These are phyloP conservation scores for Drosophila infuscata DNA, from an alignment of 2,888 invertebrate genomes.

Conservation along the genomic window DNA sequence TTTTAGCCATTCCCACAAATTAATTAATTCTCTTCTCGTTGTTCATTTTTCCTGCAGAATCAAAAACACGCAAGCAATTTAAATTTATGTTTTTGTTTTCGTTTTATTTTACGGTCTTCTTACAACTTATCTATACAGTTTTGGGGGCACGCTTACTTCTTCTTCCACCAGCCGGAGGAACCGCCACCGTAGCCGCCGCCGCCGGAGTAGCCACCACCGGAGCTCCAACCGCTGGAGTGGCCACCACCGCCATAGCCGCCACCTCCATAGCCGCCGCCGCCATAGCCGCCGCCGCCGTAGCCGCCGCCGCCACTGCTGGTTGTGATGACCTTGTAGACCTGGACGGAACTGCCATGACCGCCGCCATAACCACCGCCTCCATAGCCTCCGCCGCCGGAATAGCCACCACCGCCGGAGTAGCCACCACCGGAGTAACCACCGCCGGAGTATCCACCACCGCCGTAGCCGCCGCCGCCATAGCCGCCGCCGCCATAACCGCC, in stretches of 20 bases:
- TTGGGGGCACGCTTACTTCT: slow-evolving; percentile 53
- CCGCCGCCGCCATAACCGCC: slow-evolving; percentile 43
- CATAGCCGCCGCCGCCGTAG: slow-evolving; percentile 20
- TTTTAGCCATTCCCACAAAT: neutral
- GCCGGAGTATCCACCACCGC: slow-evolving; percentile 31
- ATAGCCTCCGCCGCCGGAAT: slow-evolving; percentile 30
- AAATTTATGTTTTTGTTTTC: slow-evolving; percentile 7
- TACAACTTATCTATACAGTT: slow-evolving; percentile 7
- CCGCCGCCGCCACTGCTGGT: slow-evolving; percentile 24
- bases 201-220: neutral
- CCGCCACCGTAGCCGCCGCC: neutral
- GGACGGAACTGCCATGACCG: slow-evolving; percentile 29
- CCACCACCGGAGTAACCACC: slow-evolving; percentile 29
- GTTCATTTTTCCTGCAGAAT: slow-evolving; percentile 7
- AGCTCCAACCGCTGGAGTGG: neutral
- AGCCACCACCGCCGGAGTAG: slow-evolving; percentile 26
- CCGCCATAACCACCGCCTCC: slow-evolving; percentile 38
- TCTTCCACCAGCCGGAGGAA: slow-evolving; percentile 72
- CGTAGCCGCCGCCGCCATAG: slow-evolving; percentile 34
- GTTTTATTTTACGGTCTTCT: slow-evolving; percentile 25
- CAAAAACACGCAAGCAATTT: slow-evolving; percentile 32
- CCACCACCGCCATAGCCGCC: slow-evolving; percentile 25
- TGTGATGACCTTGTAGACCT: slow-evolving; percentile 55
- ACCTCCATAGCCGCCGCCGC: slow-evolving; percentile 18
- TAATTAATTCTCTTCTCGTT: slow-evolving; percentile 2